phyloP scores from a whole-genome alignment of 2,113 vertebrate genomes.

The Casuarius casuarius region DNA sequence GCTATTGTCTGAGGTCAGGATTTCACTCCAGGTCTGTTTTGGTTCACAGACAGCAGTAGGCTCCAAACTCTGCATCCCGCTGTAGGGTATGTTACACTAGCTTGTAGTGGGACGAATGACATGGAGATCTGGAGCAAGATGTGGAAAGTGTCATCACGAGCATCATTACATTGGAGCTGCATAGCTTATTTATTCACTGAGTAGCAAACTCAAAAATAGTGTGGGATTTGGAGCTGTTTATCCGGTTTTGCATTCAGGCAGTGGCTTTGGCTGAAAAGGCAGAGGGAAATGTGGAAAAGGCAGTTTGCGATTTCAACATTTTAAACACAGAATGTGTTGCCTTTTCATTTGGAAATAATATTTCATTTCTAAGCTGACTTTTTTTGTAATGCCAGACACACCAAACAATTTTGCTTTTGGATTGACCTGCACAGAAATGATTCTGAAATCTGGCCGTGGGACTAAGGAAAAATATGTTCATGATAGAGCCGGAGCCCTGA shows the following conservation, averaged over 20 bases:
- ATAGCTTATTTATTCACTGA: conserved; percentile 54
- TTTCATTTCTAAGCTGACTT: neutral
- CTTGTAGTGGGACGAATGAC: conserved; percentile 32
- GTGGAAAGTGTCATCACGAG: conserved; percentile 57
- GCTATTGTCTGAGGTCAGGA: conserved; percentile 37
- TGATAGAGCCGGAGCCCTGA: neutral
- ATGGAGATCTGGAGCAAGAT: conserved; percentile 38
- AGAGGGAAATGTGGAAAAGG: neutral
- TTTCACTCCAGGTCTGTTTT: conserved; percentile 43
- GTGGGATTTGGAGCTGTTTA: conserved; percentile 37
- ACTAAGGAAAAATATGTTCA: neutral
- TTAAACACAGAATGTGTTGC: neutral
- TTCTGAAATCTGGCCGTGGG: neutral
- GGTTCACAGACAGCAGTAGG: conserved; percentile 51
- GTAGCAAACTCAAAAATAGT: conserved; percentile 11
- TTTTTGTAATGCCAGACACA: neutral
- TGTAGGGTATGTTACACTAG: neutral
- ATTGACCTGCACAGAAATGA: neutral
- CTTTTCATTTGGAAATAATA: conserved; percentile 4
- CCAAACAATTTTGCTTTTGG: neutral
- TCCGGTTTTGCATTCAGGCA: neutral
- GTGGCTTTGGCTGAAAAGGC: conserved; percentile 48
- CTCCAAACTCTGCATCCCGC: neutral
- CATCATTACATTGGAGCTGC: conserved; percentile 15
- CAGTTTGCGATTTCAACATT: conserved; percentile 6